These are phyloP conservation scores for Diadophis punctatus DNA, from an alignment of 2,113 vertebrate species.

Conservation along the genomic window DNA sequence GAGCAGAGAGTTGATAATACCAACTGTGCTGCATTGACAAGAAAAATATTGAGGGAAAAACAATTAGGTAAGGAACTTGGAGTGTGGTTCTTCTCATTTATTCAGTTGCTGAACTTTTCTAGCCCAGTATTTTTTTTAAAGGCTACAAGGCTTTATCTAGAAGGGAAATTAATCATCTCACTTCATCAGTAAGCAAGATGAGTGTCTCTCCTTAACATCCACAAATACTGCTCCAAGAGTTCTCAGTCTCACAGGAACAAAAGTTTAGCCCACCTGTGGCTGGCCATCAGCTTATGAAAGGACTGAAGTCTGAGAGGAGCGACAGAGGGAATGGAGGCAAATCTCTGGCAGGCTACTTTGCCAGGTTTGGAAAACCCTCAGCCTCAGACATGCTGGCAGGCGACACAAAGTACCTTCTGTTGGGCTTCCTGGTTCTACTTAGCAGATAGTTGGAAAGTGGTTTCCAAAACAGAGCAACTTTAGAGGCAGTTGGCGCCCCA, in stretches of 20 bases:
- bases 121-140: not conserved
- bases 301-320: constrained; percentile 52
- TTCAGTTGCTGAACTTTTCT: not conserved
- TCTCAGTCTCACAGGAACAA: not conserved
- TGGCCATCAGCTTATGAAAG: constrained; percentile 39
- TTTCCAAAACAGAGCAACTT: constrained; percentile 49
- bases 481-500: constrained; percentile 63
- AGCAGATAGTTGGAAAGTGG: constrained; percentile 58
- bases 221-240: not conserved
- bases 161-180: not conserved
- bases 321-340: constrained; percentile 48
- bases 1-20: not conserved
- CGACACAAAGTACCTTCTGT: constrained; percentile 73
- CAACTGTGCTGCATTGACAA: not conserved
- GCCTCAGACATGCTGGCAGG: constrained; percentile 67
- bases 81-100: not conserved
- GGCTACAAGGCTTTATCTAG: not conserved
- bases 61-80: not conserved
- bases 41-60: not conserved
- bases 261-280: not conserved
- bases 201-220: not conserved
- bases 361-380: constrained; percentile 56
- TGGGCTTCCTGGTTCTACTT: constrained; percentile 42
- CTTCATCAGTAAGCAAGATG: not conserved
- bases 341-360: constrained; percentile 65